A percentile compares a stretch with the other conserved stretches of the same genome.
Conservation (phyloP, 1,140 invertebrate species). For the Dreissena polymorpha region DNA sequence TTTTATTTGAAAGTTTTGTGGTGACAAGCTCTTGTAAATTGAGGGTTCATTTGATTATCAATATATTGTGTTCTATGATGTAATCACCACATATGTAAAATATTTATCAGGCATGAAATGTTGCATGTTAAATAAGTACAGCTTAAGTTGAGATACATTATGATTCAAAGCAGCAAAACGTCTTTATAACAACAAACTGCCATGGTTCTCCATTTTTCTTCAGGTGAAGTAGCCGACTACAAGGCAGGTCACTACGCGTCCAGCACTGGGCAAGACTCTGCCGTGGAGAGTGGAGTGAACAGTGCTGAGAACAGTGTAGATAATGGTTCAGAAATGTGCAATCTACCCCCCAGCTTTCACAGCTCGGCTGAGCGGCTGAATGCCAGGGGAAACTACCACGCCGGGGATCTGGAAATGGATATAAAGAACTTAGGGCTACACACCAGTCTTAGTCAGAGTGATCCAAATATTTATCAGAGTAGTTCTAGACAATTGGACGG, state of each 20-base stretch:
- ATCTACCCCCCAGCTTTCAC: constrained; percentile 45
- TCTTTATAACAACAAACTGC: too few species aligned
- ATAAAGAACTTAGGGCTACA: constrained; percentile 62
- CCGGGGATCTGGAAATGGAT: constrained; percentile 64
- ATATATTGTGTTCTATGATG: too few species aligned
- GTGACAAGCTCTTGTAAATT: too few species aligned
- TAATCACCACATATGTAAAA: too few species aligned
- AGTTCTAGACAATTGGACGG: constrained; percentile 61
- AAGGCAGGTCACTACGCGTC: constrained; percentile 28
- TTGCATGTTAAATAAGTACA: too few species aligned
- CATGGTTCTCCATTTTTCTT: not conserved
- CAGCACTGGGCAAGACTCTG: constrained; percentile 48
- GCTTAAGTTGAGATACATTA: too few species aligned
- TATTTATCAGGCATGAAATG: too few species aligned
- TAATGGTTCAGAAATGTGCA: constrained; percentile 48
- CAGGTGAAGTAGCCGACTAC: constrained; percentile 47
- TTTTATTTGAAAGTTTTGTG: too few species aligned
- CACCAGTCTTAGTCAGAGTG: constrained; percentile 65
- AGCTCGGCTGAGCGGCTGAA: constrained; percentile 66
- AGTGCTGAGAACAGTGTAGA: constrained; percentile 52
- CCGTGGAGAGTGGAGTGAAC: constrained; percentile 51
- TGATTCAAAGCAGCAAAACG: too few species aligned
- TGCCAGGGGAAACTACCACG: constrained; percentile 54
- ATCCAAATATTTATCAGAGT: constrained; percentile 71
- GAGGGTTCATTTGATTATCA: too few species aligned